Evolutionary conservation across 2,113 vertebrate genomes (phyloP).

Genomic region (Ursus arctos): DNA sequence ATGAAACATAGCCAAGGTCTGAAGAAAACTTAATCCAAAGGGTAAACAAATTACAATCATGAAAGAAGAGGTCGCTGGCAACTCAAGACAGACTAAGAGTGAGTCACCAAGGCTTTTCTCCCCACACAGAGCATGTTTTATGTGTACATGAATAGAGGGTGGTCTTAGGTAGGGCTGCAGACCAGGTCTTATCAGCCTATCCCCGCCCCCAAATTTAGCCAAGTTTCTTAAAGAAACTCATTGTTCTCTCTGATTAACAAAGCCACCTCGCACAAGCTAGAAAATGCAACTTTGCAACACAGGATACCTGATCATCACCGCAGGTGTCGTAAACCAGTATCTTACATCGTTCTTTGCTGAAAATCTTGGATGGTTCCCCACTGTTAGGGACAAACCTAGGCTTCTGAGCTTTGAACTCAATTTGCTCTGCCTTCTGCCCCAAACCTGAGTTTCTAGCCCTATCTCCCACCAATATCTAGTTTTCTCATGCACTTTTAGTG

Average conservation of each 20-base stretch:
- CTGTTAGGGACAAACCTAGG: background rate
- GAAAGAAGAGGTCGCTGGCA: background rate
- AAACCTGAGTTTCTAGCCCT: background rate
- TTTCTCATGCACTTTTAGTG: background rate
- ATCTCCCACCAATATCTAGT: background rate
- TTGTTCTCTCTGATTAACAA: constrained; percentile 30
- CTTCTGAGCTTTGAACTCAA: constrained; percentile 30
- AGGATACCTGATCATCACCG: background rate
- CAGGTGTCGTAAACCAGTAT: constrained; percentile 12
- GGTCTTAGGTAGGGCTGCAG: background rate
- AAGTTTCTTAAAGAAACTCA: constrained; percentile 46
- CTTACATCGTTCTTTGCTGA: constrained; percentile 20
- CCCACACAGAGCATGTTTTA: background rate
- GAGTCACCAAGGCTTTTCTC: background rate
- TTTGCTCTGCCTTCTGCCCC: background rate
- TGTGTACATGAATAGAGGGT: background rate
- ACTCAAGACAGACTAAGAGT: background rate
- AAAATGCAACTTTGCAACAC: constrained; percentile 12
- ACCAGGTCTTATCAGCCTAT: background rate
- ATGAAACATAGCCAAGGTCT: background rate
- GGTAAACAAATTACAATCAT: constrained; percentile 30
- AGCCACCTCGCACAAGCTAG: background rate
- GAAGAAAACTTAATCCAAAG: constrained; percentile 52
- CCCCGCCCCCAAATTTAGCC: background rate
- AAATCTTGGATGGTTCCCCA: background rate